Evolutionary conservation across 2,113 vertebrate species (phyloP).

Genomic region (Triplophysa siluroides): DNA sequence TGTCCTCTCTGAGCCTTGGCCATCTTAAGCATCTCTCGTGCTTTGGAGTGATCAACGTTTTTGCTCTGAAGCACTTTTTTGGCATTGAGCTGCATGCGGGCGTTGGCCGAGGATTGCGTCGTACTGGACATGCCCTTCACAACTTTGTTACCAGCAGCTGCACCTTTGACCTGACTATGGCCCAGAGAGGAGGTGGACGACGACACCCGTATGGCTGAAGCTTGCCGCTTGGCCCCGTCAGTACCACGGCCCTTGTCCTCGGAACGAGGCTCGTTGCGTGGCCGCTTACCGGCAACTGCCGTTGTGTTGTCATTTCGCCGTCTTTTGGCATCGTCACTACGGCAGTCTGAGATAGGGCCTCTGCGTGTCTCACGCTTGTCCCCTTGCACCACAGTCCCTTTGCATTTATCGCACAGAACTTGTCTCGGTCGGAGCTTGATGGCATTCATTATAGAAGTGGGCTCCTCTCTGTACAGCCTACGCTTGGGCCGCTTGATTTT

Average conservation of each 20-base stretch:
- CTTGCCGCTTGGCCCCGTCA: constrained; percentile 78
- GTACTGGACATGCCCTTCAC: constrained; percentile 76
- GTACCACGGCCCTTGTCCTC: constrained; percentile 79
- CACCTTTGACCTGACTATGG: constrained; percentile 76
- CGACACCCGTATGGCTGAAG: constrained; percentile 81
- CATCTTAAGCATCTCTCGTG: constrained; percentile 87
- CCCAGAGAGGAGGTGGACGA: constrained; percentile 69
- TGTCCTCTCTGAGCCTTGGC: constrained; percentile 86
- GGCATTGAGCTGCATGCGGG: constrained; percentile 83
- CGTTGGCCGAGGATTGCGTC: constrained; percentile 69
- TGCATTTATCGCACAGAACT: constrained; percentile 97
- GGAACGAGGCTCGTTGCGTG: constrained; percentile 84
- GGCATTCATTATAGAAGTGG: constrained; percentile 97
- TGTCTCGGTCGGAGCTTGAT: constrained; percentile 95
- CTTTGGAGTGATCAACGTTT: constrained; percentile 87
- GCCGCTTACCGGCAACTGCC: constrained; percentile 86
- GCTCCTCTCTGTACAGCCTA: constrained; percentile 94
- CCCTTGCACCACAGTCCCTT: constrained; percentile 83
- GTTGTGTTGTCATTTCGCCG: constrained; percentile 80
- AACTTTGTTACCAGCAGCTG: constrained; percentile 68
- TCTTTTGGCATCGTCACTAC: constrained; percentile 85
- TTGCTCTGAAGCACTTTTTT: constrained; percentile 93
- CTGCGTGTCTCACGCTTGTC: constrained; percentile 85
- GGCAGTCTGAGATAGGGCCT: constrained; percentile 80
- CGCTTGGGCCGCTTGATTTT: constrained; percentile 95